Evolutionary conservation across 2,113 vertebrate species (phyloP), one percentile per base, ranked within the genome.

Genomic region (Sinocyclocheilus rhinocerous): DNA sequence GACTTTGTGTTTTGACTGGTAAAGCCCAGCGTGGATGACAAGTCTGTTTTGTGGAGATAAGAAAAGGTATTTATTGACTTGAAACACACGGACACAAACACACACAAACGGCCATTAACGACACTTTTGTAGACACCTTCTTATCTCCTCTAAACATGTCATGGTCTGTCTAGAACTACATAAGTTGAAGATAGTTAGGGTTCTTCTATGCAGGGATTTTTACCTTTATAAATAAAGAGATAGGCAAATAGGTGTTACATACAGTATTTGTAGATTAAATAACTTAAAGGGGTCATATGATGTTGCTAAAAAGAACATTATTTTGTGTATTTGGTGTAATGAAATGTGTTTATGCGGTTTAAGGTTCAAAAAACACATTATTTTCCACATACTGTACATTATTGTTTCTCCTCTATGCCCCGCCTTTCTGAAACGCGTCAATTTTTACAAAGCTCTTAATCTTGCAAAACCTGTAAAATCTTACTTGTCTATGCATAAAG

Each of bases 11-110:
- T 87, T 29, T 70, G 33, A 57, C 24, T 57, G n/a, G 8, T 55
- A 36, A 52, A 75, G 39, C 79, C 18, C 29, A 36, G 70, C 57
- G 1, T 67, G 33, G 52, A 63, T 20, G 75, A 59, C 15, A 36
- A 76, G 76, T 78, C 84, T 89, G 86, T 33, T 76, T 63, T 65
- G 39, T 24, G 63, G 76, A 84, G 86, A 87, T 86, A 84, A 61
- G 13, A 18, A 55, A 22, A 86, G 48, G 73, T 39, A 63, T 72
- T 90, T 81, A 90, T 84, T 87, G 77, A 80, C 65, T 39, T 39
- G 39, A 39, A 7, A 39, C 39, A 76, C 69, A 65, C 8, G 16
- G 22, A 36, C 73, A 76, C 73, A 15, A 15, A 86, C 69, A 59
- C 70, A 81, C 70, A 81, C 67, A 59, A 45, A 65, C 6, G 15